Evolutionary conservation across 2,888 invertebrate species (phyloP), one percentile per base, ranked within the genome.

Genomic region (Athalia cordata): DNA sequence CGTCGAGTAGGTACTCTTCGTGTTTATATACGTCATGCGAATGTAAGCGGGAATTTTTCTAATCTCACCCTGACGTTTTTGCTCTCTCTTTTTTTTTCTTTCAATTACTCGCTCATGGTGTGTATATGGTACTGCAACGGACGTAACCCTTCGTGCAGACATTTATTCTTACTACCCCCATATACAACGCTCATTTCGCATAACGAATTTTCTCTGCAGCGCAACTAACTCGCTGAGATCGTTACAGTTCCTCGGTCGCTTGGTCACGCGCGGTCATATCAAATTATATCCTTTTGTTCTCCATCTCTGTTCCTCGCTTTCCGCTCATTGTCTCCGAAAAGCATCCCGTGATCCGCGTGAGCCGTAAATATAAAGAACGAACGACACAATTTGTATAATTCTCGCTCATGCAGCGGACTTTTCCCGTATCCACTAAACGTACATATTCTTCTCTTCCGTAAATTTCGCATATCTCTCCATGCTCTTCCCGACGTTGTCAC

Each of bases 301-400:
- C n/a, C 43, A 45, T 55, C 43, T n/a, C 11, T 66, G n/a, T 13
- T 49, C 49, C 13, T 66, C 15, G 0, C 13, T 62, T 62, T 29
- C 29, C 11, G 4, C 5, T 62, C 13, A 55, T 70, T 70, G 43
- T 70, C 57, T 13, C n/a, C 57, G 15, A 59, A 72, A 59, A 29
- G 1, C 29, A 29, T 29, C 8, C 59, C 72, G 59, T 59, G 70
- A 70, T 57, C 70, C 45, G n/a, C 43, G 59, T 70, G 29, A 57
- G 57, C 59, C 57, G 45, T n/a, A 57, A 70, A 70, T 70, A 52
- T 7, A 70, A 70, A 50, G 57, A 70, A 70, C 43, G 9, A 67
- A 29, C 52, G 67, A 67, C 52, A 57, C 57, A 70, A 70, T 70
- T 57, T 72, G 59, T 59, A 13, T 47, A 72, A 72, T 59, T 45